Percentiles rank a stretch among this genome's conserved stretches.
Evolutionary conservation across 2,888 invertebrate species (phyloP).

Genomic region (Barypeithes pellucidus): DNA sequence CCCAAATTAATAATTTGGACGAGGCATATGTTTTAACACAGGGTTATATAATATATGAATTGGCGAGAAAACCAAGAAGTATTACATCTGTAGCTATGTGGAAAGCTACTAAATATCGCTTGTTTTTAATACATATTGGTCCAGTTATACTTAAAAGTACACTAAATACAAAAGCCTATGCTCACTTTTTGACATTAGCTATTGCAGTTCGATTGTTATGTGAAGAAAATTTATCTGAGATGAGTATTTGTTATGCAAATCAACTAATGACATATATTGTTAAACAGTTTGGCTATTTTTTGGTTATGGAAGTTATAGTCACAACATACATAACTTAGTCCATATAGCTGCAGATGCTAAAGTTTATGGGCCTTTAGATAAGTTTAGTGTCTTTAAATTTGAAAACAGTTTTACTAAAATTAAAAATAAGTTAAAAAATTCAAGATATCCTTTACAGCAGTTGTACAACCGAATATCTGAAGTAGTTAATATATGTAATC

Average conservation of each 20-base stretch:
- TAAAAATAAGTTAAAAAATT: not conserved
- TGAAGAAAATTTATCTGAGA: not conserved
- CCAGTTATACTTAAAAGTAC: constrained; percentile 16
- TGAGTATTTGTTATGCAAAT: not conserved
- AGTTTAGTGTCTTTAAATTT: constrained; percentile 4
- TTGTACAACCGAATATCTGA: not conserved
- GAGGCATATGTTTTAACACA: not conserved
- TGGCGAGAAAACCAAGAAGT: constrained; percentile 32
- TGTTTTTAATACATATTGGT: constrained; percentile 37
- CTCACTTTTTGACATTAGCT: not conserved
- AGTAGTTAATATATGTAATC: not conserved
- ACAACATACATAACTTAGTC: not conserved
- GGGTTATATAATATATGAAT: constrained; percentile 12
- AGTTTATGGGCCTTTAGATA: not conserved
- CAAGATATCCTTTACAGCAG: constrained; percentile 5
- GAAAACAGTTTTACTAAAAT: constrained; percentile 5
- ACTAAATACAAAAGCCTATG: not conserved
- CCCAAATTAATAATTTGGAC: not conserved
- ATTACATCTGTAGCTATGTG: constrained; percentile 25
- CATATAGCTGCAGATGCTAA: constrained; percentile 3
- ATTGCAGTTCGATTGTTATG: constrained; percentile 3
- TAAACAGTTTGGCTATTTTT: constrained; percentile 6
- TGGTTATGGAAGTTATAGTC: not conserved
- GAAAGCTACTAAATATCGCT: constrained; percentile 38
- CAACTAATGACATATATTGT: not conserved